phyloP scores from a whole-genome alignment of 2,888 invertebrate genomes.

The Scaptomyza caliginosa region DNA sequence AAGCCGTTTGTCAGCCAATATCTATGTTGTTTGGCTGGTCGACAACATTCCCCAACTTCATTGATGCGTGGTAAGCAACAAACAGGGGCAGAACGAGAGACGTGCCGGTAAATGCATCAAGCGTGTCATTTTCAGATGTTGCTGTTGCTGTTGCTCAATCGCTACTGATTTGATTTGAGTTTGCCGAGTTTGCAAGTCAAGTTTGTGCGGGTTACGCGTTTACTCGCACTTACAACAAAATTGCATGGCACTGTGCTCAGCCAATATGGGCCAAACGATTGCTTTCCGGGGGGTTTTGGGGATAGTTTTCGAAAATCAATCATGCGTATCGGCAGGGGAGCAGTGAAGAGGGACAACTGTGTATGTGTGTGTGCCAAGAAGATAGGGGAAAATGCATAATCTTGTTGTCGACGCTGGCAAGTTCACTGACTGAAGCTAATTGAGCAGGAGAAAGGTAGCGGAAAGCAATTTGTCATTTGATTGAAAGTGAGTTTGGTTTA shows the following conservation, averaged over 20 bases:
- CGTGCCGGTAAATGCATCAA: slow-evolving; percentile 52
- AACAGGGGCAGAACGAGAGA: slow-evolving; percentile 11
- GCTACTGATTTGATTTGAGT: slow-evolving; percentile 64
- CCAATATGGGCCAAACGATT: slow-evolving; percentile 21
- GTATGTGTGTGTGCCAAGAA: not conserved
- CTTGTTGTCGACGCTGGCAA: slow-evolving; percentile 50
- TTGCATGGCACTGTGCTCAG: slow-evolving; percentile 12
- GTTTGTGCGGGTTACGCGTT: slow-evolving; percentile 72
- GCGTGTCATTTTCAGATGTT: slow-evolving; percentile 71
- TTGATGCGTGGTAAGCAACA: slow-evolving; percentile 62
- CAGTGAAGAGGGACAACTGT: not conserved
- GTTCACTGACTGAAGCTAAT: slow-evolving; percentile 73
- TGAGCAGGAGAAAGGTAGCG: slow-evolving; percentile 73
- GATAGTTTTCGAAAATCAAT: slow-evolving; percentile 52
- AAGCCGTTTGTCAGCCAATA: slow-evolving; percentile 56
- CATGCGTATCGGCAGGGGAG: slow-evolving; percentile 38
- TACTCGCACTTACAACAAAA: slow-evolving; percentile 40
- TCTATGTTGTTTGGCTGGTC: slow-evolving; percentile 36
- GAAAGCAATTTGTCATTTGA: slow-evolving; percentile 74
- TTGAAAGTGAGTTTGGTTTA: slow-evolving; percentile 73
- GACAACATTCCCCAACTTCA: slow-evolving; percentile 65
- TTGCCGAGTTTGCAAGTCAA: slow-evolving; percentile 45
- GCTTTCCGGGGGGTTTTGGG: slow-evolving; percentile 2
- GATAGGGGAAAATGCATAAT: slow-evolving; percentile 50
- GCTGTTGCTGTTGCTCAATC: slow-evolving; percentile 62